Conservation (phyloP, 2,113 vertebrate genomes). For the Baryphthengus martii region DNA sequence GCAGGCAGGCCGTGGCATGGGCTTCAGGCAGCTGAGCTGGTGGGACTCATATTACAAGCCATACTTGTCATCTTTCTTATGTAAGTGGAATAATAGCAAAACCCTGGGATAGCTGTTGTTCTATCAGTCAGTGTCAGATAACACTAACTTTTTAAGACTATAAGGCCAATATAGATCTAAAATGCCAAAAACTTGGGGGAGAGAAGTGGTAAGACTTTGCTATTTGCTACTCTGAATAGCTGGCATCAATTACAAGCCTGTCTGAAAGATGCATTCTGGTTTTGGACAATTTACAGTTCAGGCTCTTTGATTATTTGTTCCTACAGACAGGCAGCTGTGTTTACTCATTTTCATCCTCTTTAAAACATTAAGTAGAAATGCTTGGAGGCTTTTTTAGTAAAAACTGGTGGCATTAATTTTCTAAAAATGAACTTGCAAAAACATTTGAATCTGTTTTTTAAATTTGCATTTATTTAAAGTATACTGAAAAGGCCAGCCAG, state of each 20-base stretch:
- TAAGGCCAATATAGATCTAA: neutral
- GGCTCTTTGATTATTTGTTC: neutral
- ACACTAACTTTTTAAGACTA: neutral
- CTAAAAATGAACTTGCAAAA: neutral
- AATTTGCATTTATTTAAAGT: neutral
- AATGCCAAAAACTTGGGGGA: neutral
- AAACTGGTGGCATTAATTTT: neutral
- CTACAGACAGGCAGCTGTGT: neutral
- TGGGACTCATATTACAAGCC: neutral
- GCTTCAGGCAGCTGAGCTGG: neutral
- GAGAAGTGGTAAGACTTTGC: neutral
- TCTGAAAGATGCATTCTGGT: neutral
- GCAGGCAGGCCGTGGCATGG: neutral
- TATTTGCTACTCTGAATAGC: neutral
- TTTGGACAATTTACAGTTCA: slow-evolving; percentile 1
- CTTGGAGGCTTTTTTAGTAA: neutral
- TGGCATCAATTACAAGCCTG: neutral
- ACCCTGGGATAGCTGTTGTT: neutral
- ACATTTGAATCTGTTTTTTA: neutral
- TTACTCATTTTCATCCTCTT: neutral
- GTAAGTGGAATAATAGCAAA: neutral
- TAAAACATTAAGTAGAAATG: neutral
- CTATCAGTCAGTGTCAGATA: neutral
- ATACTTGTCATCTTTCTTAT: neutral
- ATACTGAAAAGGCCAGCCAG: neutral